phyloP scores from a whole-genome alignment of 2,113 vertebrate genomes.

The Anarhynchus alexandrinus region DNA sequence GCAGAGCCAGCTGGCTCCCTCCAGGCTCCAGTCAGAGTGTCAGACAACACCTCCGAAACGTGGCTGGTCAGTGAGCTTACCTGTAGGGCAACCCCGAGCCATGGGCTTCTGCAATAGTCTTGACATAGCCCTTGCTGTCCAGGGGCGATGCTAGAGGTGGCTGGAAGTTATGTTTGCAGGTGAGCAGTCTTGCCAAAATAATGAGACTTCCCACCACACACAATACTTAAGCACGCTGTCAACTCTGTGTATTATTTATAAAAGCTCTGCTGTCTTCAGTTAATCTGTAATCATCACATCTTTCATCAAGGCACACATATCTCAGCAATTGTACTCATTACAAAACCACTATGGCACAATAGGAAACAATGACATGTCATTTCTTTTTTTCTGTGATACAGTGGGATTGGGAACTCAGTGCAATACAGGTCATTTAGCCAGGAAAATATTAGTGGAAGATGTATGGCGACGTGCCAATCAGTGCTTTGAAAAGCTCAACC shows the following conservation, averaged over 20 bases:
- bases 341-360: not conserved
- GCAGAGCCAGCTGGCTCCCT: conserved; percentile 20
- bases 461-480: not conserved
- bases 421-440: not conserved
- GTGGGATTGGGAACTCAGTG: not conserved
- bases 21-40: not conserved
- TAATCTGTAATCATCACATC: not conserved
- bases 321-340: conserved; percentile 4
- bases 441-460: not conserved
- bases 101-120: not conserved
- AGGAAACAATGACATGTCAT: not conserved
- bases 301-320: conserved; percentile 20
- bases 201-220: not conserved
- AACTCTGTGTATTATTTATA: not conserved
- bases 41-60: not conserved
- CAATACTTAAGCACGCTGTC: not conserved
- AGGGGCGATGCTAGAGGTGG: not conserved
- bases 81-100: not conserved
- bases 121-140: not conserved
- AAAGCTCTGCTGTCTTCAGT: conserved; percentile 31
- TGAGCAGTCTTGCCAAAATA: not conserved
- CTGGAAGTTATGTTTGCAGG: not conserved
- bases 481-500: conserved; percentile 14
- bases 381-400: not conserved
- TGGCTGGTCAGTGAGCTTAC: not conserved